Conservation (phyloP, 2,113 vertebrate genomes). For the Rhinolophus ferrumequinum region DNA sequence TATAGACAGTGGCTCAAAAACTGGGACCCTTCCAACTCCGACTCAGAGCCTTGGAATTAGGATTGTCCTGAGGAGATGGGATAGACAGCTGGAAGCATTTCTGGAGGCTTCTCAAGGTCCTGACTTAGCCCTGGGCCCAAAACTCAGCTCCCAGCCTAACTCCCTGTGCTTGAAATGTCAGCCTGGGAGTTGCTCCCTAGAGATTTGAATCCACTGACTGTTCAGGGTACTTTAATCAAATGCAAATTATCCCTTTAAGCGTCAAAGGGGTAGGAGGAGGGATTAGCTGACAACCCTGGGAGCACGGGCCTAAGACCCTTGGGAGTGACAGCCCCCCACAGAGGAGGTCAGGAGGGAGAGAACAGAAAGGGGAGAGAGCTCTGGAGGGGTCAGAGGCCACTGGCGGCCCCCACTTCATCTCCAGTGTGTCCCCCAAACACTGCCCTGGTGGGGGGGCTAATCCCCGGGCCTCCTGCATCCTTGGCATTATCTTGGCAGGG, state of each 20-base stretch:
- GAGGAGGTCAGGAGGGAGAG: conserved; percentile 2
- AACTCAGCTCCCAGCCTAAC: background rate
- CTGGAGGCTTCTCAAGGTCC: background rate
- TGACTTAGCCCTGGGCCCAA: background rate
- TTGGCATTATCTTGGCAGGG: background rate
- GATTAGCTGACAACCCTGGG: conserved; percentile 30
- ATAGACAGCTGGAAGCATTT: background rate
- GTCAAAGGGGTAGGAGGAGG: background rate
- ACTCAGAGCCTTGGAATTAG: background rate
- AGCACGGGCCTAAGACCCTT: background rate
- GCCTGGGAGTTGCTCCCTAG: background rate
- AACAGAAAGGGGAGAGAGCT: background rate
- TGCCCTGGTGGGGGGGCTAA: background rate
- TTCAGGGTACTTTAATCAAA: conserved; percentile 49
- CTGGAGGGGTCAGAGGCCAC: conserved; percentile 20
- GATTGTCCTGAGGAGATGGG: background rate
- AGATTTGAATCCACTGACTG: background rate
- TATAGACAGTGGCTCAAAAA: background rate
- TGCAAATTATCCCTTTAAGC: conserved; percentile 31
- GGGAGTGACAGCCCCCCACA: conserved; percentile 6
- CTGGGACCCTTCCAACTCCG: background rate
- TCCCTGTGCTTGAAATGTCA: background rate
- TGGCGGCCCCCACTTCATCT: background rate
- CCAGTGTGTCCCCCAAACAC: background rate
- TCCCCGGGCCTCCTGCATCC: background rate